A percentile compares a stretch with the other conserved stretches of the same genome.
phyloP scores from a whole-genome alignment of 1,140 invertebrate genomes.

The Diprion similis region DNA sequence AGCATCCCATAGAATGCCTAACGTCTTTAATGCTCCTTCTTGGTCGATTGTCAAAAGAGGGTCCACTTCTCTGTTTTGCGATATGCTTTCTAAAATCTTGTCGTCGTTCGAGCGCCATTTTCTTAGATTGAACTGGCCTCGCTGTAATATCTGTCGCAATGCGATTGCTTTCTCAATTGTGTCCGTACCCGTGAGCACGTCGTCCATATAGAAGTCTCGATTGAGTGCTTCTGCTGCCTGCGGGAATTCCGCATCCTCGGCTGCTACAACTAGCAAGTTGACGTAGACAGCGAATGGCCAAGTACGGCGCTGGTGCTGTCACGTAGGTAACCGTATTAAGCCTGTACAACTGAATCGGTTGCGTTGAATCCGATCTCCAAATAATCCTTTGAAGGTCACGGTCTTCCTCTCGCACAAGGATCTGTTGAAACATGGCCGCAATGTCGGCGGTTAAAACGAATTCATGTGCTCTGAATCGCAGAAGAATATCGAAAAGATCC shows the following conservation, averaged over 20 bases:
- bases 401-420: constrained; percentile 28
- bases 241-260: constrained; percentile 36
- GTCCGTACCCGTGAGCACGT: constrained; percentile 50
- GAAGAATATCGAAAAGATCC: constrained; percentile 39
- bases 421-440: constrained; percentile 35
- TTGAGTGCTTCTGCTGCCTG: constrained; percentile 35
- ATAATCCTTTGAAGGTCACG: constrained; percentile 32
- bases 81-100: constrained; percentile 6
- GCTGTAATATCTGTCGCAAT: constrained; percentile 26
- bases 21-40: neutral
- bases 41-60: neutral
- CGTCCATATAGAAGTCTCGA: constrained; percentile 59
- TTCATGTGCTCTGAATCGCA: constrained; percentile 37
- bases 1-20: constrained; percentile 33
- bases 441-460: constrained; percentile 39
- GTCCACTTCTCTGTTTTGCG: neutral
- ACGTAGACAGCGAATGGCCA: constrained; percentile 21
- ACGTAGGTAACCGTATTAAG: constrained; percentile 33
- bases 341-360: constrained; percentile 24
- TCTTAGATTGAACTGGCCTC: constrained; percentile 14
- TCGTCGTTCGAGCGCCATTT: constrained; percentile 14
- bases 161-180: constrained; percentile 25
- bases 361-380: constrained; percentile 28
- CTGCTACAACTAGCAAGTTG: constrained; percentile 22
- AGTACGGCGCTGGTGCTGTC: constrained; percentile 18